These are phyloP conservation scores for Camponotus pennsylvanicus DNA, from an alignment of 1,140 invertebrate species.

Conservation along the genomic window DNA sequence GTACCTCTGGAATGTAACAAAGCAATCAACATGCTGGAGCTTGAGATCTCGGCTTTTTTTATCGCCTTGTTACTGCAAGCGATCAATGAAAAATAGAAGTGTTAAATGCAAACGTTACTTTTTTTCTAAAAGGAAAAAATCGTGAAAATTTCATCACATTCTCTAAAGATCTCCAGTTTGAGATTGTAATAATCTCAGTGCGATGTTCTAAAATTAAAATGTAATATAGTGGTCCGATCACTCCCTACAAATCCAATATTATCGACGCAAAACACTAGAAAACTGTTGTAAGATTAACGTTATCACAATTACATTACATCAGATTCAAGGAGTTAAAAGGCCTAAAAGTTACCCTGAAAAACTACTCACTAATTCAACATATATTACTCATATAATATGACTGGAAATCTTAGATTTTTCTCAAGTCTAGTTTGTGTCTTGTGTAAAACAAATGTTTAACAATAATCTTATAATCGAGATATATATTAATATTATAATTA, in stretches of 20 bases:
- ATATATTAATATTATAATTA: background rate
- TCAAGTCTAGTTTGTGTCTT: conserved; percentile 11
- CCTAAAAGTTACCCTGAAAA: conserved; percentile 62
- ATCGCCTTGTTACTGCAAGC: conserved; percentile 29
- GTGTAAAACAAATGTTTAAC: conserved; percentile 28
- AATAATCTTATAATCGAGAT: conserved; percentile 22
- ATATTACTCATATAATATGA: conserved; percentile 42
- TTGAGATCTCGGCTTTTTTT: background rate
- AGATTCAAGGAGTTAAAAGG: conserved; percentile 62
- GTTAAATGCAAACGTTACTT: background rate
- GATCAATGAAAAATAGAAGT: conserved; percentile 24
- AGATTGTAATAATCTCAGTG: background rate
- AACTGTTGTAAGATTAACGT: conserved; percentile 26
- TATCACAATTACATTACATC: conserved; percentile 47
- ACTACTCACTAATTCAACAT: conserved; percentile 59
- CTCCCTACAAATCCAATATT: conserved; percentile 17
- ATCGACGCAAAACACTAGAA: conserved; percentile 29
- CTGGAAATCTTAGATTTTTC: conserved; percentile 31
- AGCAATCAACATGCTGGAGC: too few species aligned
- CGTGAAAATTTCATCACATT: background rate
- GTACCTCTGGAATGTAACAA: background rate
- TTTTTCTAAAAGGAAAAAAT: background rate
- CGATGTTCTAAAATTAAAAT: conserved; percentile 9
- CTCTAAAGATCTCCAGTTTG: background rate
- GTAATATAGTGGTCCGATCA: background rate